Conservation (phyloP, 2,113 vertebrate species). For the Gasterosteus nipponicus region DNA sequence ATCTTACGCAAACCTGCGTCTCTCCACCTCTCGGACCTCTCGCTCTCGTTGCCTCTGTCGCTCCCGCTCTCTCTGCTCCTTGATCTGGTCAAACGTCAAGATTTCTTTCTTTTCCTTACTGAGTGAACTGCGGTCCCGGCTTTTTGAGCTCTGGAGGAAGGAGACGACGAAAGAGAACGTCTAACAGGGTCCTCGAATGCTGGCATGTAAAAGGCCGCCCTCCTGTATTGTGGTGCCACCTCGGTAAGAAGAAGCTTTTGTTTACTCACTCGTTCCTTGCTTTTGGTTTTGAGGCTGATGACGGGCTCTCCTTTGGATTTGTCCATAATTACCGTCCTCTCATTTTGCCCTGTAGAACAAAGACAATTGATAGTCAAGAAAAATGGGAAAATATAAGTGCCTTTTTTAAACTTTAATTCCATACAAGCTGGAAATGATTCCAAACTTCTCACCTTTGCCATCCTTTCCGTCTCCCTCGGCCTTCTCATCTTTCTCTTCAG, state of each 20-base stretch:
- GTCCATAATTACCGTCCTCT: slow-evolving; percentile 97
- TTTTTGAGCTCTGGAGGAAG: slow-evolving; percentile 87
- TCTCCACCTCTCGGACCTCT: slow-evolving; percentile 91
- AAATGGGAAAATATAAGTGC: background rate
- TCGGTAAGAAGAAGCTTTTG: background rate
- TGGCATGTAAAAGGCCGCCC: background rate
- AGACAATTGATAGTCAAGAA: background rate
- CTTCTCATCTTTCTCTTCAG: slow-evolving; percentile 88
- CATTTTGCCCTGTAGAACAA: slow-evolving; percentile 76
- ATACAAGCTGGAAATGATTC: background rate
- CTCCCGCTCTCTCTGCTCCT: slow-evolving; percentile 93
- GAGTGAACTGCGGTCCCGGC: slow-evolving; percentile 88
- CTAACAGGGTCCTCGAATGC: background rate
- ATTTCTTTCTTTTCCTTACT: slow-evolving; percentile 95
- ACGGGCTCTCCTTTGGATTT: slow-evolving; percentile 97
- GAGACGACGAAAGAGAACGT: background rate
- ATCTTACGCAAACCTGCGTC: slow-evolving; percentile 84
- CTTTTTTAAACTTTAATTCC: background rate
- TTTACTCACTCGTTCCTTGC: slow-evolving; percentile 81
- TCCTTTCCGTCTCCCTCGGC: slow-evolving; percentile 86
- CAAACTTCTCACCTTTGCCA: slow-evolving; percentile 77
- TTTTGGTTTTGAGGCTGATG: slow-evolving; percentile 93
- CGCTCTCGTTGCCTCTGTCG: slow-evolving; percentile 92
- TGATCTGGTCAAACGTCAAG: slow-evolving; percentile 97
- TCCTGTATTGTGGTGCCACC: background rate